Evolutionary conservation across 1,140 invertebrate genomes (phyloP), one percentile per base, ranked within the genome.

Genomic region (Drosophila nannoptera): DNA sequence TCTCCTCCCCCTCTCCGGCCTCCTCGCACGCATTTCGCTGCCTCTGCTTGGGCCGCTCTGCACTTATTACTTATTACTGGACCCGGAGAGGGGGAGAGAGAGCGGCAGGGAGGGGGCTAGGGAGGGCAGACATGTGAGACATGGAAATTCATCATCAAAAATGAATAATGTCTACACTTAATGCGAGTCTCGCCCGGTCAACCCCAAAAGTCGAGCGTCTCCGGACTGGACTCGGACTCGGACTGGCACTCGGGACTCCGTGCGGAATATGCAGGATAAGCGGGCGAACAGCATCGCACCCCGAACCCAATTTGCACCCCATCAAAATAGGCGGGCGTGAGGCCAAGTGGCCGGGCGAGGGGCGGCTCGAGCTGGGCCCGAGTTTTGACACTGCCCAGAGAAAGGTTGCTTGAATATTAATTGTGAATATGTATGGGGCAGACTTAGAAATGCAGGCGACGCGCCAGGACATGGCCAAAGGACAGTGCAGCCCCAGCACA

Each of bases 91-190:
- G 35, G 5, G 33, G 8, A 12, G 6, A 2, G n/a, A 29, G 31
- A 29, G 32, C 7, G 22, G 4, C 4, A 16, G 14, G 36, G 46
- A 5, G 29, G n/a, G 43, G 22, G 3, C 22, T 22, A 33, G 33
- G 16, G 40, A 4, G 8, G 11, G 45, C 14, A 80, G 81, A 84
- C 81, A 84, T 86, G 81, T 83, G 81, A 84, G 81, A 84, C 81
- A 86, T 86, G 81, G 81, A 86, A 86, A 86, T 87, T 87, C 82
- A 87, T 87, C 82, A 87, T 87, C 82, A 87, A 87, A 87, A 87
- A 87, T 87, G 82, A 87, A 87, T 87, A 87, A 87, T 87, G 82
- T 87, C 82, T 87, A 87, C 83, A 87, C 83, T 87, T 87, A 87
- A 86, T 87, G 82, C 83, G 75, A 67, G 73, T 69, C 16, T 56